Conservation (phyloP, 2,113 vertebrate species). For the Myrmecophaga tridactyla region DNA sequence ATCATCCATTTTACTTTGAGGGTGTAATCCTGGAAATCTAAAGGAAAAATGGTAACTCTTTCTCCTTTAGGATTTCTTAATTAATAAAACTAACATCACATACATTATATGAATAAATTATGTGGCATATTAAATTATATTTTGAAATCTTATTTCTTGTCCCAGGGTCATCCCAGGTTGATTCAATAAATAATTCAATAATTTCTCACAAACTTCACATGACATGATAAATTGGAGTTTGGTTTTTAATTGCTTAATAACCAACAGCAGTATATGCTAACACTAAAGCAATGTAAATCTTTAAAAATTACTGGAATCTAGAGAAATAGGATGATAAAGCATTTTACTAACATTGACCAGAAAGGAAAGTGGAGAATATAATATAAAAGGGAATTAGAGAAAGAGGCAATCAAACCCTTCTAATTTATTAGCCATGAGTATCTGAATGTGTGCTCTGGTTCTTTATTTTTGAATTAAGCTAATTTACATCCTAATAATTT, state of each 20-base stretch:
- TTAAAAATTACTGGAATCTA: background rate
- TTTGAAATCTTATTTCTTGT: slow-evolving; percentile 33
- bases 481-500: background rate
- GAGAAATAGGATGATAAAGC: background rate
- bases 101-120: slow-evolving; percentile 50
- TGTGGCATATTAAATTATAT: slow-evolving; percentile 55
- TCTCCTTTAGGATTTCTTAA: slow-evolving; percentile 49
- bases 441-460: background rate
- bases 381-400: background rate
- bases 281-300: background rate
- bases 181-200: slow-evolving; percentile 38
- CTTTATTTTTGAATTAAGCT: background rate
- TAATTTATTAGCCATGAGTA: background rate
- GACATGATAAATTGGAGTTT: background rate
- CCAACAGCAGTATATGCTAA: background rate
- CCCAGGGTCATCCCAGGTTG: background rate
- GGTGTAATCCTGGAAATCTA: slow-evolving; percentile 30
- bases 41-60: background rate
- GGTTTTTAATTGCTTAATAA: background rate
- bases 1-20: background rate
- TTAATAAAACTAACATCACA: slow-evolving; percentile 50
- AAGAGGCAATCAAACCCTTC: background rate
- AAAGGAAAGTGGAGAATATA: background rate
- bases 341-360: background rate
- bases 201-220: slow-evolving; percentile 3